Base-by-base conservation (phyloP, 1,140 invertebrate species). In the Phymastichus coffea region DNA sequence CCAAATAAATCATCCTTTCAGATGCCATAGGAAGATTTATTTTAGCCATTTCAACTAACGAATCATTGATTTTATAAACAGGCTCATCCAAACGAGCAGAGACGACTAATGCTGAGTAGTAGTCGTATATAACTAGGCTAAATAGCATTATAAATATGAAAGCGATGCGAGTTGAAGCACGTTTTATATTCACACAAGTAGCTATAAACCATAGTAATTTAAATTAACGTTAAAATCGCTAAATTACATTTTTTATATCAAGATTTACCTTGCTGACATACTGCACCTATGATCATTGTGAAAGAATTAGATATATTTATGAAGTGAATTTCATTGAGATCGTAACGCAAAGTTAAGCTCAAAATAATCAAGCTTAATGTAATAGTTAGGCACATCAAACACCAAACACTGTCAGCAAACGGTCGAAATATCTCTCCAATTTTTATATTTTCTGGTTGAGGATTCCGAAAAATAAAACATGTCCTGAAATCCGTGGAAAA, bases 61-160 rank as follows among this genome's bases (percentile, higher is more conserved):
- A 63, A 26, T 63, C 54, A 30, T 63, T 63, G 25, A 63, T 57
- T 48, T 57, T 63, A 15, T 26, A 37, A 25, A 57, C 51, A 4
- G 54, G 54, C 19, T 51, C 35, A 15, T 47, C 46, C 3, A 63
- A 46, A 17, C 48, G 47, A 26, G 33, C 48, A 7, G 61, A 63
- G 20, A 63, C 61, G 12, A 63, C 22, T 15, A 54, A 47, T 6
- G 61, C 61, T 15, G 47, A 57, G 23, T 63, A 63, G 15, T 57
- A 63, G 20, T 57, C 57, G 26, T 44, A 63, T 7, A 63, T 25
- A 12, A 63, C 14, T 1, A 52, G 30, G 14, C 54, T 53, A 22
- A 63, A 63, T 14, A 38, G 19, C 49, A 60, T 43, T 19, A 60
- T 46, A 47, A 7, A 26, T 8, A 60, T 4, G 17, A 46, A 47